Evolutionary conservation across 2,888 invertebrate species (phyloP), one percentile per base, ranked within the genome.

Genomic region (Rhamphomyia laevipes): DNA sequence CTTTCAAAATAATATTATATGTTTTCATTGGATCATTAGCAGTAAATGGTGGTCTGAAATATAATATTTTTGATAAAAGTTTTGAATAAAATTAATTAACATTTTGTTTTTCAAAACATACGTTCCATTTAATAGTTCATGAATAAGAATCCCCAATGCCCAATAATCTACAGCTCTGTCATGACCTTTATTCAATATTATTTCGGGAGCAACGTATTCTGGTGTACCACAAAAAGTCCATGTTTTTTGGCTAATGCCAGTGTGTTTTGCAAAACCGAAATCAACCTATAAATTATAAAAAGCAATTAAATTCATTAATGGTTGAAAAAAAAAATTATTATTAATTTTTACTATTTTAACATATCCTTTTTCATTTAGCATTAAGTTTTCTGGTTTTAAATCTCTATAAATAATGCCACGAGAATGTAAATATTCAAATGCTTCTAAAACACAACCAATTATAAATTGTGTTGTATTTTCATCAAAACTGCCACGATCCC

Each of bases 141-240:
- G 91, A 51, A 90, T 82, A 53, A 93, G 78, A 50, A 91, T 85
- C 7, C 93, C 94, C 33, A 93, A 74, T 0, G 93, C 89, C 95
- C 95, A 95, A 67, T 91, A 93, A 71, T 95, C 95, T 1, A 92
- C 94, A 1, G 92, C 86, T 56, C 87, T 82, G 58, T 80, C 79
- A 57, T 80, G 79, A 1, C 79, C 79, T 71, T 78, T 69, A 69
- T 92, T 92, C 13, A 93, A 74, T 47, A 96, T 91, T 54, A 95
- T 90, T 73, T 95, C 89, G 0, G 89, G 89, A 0, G 88, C 86
- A 5, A 88, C 86, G 61, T 89, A 89, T 64, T 93, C 91, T 0
- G 93, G 93, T 0, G 94, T 95, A n/a, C 95, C 95, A 55, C 93
- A 94, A 68, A 95, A 95, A 1, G 94, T 94, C 85, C 90, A 94